phyloP scores from a whole-genome alignment of 2,113 vertebrate genomes.

The Plotosus lineatus region DNA sequence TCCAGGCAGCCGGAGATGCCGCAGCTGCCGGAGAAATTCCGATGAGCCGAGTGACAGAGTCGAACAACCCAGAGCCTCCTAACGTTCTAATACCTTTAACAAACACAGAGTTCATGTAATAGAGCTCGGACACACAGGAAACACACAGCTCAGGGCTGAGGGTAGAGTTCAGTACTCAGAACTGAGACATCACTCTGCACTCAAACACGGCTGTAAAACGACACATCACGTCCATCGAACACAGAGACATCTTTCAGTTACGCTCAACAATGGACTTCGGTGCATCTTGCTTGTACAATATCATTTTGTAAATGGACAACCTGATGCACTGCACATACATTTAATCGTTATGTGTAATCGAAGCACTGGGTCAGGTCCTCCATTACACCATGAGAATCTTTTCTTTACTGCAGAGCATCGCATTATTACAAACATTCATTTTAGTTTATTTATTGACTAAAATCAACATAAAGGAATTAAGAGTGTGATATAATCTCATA shows the following conservation, averaged over 20 bases:
- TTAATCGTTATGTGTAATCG: too few species aligned
- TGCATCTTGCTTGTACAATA: not conserved
- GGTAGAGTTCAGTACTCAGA: not conserved
- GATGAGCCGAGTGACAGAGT: conserved; percentile 1
- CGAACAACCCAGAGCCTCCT: conserved; percentile 9
- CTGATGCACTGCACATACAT: too few species aligned
- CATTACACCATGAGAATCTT: too few species aligned
- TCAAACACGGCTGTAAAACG: too few species aligned
- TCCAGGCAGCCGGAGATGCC: not conserved
- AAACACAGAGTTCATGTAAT: not conserved
- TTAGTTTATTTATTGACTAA: too few species aligned
- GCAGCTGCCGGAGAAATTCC: not conserved
- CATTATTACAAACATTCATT: too few species aligned
- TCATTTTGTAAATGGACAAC: too few species aligned
- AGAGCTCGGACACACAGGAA: not conserved
- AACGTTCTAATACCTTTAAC: conserved; percentile 34
- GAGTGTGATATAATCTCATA: too few species aligned
- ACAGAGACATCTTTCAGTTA: not conserved
- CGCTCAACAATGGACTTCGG: not conserved
- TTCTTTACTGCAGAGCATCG: too few species aligned
- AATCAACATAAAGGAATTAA: too few species aligned
- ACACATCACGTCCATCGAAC: not conserved
- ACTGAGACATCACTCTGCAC: not conserved
- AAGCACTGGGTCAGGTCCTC: too few species aligned
- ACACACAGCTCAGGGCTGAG: not conserved